Conservation (phyloP, 2,113 vertebrate species). For the Ploceus nigricollis region DNA sequence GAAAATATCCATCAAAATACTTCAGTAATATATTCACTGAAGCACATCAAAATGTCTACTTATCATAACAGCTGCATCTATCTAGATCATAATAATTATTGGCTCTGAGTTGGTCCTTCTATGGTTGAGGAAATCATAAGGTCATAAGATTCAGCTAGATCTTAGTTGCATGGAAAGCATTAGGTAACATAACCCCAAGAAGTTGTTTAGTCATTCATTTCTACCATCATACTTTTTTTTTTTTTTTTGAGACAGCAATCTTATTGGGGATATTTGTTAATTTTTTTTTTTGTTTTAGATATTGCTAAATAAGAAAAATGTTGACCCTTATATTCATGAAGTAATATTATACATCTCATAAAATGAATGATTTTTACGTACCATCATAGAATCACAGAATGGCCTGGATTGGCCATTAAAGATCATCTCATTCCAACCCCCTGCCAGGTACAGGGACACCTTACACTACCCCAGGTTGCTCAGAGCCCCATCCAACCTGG, state of each 20-base stretch:
- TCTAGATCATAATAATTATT: neutral
- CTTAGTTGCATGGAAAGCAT: neutral
- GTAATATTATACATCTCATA: neutral
- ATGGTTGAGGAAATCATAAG: neutral
- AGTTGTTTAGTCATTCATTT: neutral
- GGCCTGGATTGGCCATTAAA: neutral
- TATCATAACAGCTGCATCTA: neutral
- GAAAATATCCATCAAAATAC: neutral
- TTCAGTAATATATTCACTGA: neutral
- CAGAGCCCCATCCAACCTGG: neutral
- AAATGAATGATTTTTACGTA: neutral
- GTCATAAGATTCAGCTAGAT: neutral
- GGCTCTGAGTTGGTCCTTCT: neutral
- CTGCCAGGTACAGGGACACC: neutral
- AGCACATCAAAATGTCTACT: neutral
- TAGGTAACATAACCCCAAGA: neutral
- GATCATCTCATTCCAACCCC: neutral
- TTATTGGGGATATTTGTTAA: neutral
- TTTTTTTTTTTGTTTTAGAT: neutral
- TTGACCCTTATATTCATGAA: neutral
- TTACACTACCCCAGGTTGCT: accelerated
- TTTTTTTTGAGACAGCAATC: neutral
- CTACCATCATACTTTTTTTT: neutral
- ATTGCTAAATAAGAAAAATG: neutral
- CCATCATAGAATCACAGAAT: neutral